Conservation (phyloP, 2,888 invertebrate genomes). For the Eupithecia abbreviata region DNA sequence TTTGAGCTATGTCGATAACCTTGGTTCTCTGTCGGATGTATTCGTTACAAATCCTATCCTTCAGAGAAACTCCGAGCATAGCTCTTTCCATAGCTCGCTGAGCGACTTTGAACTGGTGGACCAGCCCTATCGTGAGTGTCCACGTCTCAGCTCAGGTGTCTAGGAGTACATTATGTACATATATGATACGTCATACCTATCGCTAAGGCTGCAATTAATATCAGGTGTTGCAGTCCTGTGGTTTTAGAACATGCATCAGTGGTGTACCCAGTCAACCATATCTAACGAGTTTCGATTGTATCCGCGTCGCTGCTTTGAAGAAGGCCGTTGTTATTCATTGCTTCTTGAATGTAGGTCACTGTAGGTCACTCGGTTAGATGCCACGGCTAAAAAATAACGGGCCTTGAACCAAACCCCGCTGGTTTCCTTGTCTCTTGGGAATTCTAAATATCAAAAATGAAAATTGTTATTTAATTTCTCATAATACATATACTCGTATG, state of each 20-base stretch:
- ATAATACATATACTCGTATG: too few species aligned
- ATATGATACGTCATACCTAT: background rate
- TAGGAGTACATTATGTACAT: background rate
- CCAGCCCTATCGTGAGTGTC: too few species aligned
- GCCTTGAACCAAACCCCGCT: conserved; percentile 3
- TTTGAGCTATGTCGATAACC: too few species aligned
- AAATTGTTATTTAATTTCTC: too few species aligned
- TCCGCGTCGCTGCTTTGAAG: conserved; percentile 31
- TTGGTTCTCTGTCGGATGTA: too few species aligned
- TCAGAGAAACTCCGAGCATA: too few species aligned
- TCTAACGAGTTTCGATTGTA: conserved; percentile 21
- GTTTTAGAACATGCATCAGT: conserved; percentile 2
- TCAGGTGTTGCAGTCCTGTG: conserved; percentile 1
- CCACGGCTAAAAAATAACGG: conserved; percentile 46
- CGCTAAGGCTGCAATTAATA: background rate
- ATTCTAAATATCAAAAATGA: background rate
- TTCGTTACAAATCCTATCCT: too few species aligned
- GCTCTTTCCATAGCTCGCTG: too few species aligned
- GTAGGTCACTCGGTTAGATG: conserved; percentile 53
- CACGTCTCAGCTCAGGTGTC: too few species aligned
- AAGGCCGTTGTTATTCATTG: conserved; percentile 33
- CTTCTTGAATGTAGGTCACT: conserved; percentile 44
- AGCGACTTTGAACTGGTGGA: too few species aligned
- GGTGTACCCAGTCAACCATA: background rate
- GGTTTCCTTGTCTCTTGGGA: background rate